Percentiles rank a stretch among this genome's conserved stretches.
Evolutionary conservation across 2,888 invertebrate species (phyloP).

Genomic region (Euphydryas editha): DNA sequence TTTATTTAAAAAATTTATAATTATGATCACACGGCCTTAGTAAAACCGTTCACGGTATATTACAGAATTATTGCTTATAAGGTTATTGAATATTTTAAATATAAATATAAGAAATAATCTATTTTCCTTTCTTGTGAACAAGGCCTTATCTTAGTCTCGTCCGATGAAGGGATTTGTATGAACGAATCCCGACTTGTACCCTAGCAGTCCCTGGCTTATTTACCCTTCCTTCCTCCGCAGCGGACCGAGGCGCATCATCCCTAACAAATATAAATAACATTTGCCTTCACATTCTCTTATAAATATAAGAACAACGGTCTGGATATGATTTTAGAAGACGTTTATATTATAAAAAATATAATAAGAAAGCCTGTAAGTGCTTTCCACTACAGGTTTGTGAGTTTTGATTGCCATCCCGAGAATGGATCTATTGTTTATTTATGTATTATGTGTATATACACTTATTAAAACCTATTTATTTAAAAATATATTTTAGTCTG

Average conservation of each 20-base stretch:
- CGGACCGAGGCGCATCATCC: conserved; percentile 12
- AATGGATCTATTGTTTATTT: too few relatives aligned
- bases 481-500: too few relatives aligned
- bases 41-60: too few relatives aligned
- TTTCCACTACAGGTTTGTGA: too few relatives aligned
- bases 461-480: too few relatives aligned
- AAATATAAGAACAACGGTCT: conserved; percentile 9
- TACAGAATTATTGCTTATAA: too few relatives aligned
- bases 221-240: conserved; percentile 12
- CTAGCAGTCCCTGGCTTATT: conserved; percentile 18
- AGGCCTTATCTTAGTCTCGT: background rate
- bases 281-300: conserved; percentile 4
- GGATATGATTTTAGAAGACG: background rate
- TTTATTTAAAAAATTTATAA: too few relatives aligned
- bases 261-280: conserved; percentile 27
- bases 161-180: conserved; percentile 26
- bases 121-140: background rate
- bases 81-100: too few relatives aligned
- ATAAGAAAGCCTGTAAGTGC: too few relatives aligned
- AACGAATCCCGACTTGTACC: conserved; percentile 6
- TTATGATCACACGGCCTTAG: too few relatives aligned
- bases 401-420: too few relatives aligned
- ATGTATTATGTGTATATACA: too few relatives aligned
- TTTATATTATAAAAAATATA: background rate
- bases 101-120: background rate